A percentile compares a stretch with the other conserved stretches of the same genome.
Evolutionary conservation across 2,888 invertebrate species (phyloP).

Genomic region (Cetonia aurata): DNA sequence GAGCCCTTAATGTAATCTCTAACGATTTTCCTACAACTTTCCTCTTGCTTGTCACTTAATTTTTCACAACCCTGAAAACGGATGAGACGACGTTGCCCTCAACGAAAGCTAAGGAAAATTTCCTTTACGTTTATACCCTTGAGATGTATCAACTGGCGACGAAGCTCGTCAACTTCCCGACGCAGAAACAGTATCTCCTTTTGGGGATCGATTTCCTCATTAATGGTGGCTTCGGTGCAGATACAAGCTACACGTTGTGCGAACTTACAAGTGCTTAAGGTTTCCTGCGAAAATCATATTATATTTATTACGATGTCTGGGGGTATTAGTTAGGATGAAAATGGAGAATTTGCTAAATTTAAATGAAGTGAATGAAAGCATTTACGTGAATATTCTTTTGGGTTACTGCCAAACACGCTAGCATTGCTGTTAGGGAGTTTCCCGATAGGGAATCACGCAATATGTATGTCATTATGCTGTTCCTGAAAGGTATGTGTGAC

Average conservation of each 20-base stretch:
- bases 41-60: slow-evolving; percentile 53
- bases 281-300: slow-evolving; percentile 63
- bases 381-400: slow-evolving; percentile 51
- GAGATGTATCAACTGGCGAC: slow-evolving; percentile 32
- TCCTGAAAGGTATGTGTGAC: slow-evolving; percentile 67
- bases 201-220: slow-evolving; percentile 64
- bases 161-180: slow-evolving; percentile 64
- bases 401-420: slow-evolving; percentile 65
- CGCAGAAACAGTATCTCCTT: slow-evolving; percentile 66
- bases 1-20: slow-evolving; percentile 53
- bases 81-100: slow-evolving; percentile 9
- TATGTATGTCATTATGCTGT: slow-evolving; percentile 70
- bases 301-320: no score
- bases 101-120: slow-evolving; percentile 6
- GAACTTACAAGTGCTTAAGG: slow-evolving; percentile 70
- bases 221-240: slow-evolving; percentile 66
- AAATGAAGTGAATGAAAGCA: background rate
- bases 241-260: slow-evolving; percentile 69
- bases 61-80: slow-evolving; percentile 47
- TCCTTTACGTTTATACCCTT: slow-evolving; percentile 44
- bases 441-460: slow-evolving; percentile 70
- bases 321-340: background rate
- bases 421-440: slow-evolving; percentile 70
- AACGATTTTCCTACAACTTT: slow-evolving; percentile 55
- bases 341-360: background rate